Evolutionary conservation across 2,797 vertebrate genomes (phyloP).

Genomic region (Pangasius djambal): DNA sequence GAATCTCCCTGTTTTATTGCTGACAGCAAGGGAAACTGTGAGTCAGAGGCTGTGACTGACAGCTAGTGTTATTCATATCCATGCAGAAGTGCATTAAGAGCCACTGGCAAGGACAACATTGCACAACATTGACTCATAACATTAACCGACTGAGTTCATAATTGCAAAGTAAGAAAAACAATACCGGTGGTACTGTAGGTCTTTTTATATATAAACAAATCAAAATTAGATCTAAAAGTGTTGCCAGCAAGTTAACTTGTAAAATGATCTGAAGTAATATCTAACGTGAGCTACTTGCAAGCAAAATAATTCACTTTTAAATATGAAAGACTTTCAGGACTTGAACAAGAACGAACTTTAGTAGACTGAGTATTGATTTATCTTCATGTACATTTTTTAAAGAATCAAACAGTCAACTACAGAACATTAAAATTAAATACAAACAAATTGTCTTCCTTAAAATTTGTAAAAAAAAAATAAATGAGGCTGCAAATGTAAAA

Average conservation of each 20-base stretch:
- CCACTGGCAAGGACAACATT: conserved; percentile 41
- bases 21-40: conserved; percentile 57
- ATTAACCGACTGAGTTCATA: conserved; percentile 16
- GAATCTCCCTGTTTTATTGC: conserved; percentile 39
- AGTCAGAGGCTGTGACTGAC: conserved; percentile 49
- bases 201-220: background rate
- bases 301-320: background rate
- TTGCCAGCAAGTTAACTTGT: background rate
- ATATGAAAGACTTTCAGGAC: background rate
- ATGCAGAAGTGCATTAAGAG: conserved; percentile 48
- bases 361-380: background rate
- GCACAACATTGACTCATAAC: conserved; percentile 29
- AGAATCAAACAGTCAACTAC: background rate
- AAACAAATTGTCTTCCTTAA: background rate
- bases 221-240: background rate
- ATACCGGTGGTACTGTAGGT: background rate
- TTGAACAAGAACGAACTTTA: background rate
- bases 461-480: background rate
- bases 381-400: background rate
- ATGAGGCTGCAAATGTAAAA: background rate
- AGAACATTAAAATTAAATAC: background rate
- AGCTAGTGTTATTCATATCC: conserved; percentile 47
- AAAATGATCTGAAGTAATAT: background rate
- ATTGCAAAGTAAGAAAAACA: conserved; percentile 14
- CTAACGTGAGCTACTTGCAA: background rate